Evolutionary conservation across 2,113 vertebrate genomes (phyloP).

Genomic region (Holacanthus passer): DNA sequence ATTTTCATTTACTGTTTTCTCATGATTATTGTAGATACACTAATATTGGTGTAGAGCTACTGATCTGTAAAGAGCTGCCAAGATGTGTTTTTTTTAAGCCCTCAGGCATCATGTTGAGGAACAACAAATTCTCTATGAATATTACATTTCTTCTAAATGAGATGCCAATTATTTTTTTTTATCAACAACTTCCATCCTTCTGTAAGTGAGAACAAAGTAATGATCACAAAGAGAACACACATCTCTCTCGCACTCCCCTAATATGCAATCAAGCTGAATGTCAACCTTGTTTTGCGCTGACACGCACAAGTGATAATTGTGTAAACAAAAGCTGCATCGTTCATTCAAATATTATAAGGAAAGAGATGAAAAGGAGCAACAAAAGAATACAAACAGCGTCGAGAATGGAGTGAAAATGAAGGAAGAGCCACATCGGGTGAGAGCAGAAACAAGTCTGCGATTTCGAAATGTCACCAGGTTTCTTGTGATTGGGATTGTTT

Average conservation of each 20-base stretch:
- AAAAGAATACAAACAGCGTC: constrained; percentile 23
- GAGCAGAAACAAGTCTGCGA: constrained; percentile 16
- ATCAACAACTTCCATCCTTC: constrained; percentile 64
- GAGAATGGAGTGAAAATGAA: constrained; percentile 9
- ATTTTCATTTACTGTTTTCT: constrained; percentile 41
- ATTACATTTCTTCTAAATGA: constrained; percentile 59
- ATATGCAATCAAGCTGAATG: constrained; percentile 76
- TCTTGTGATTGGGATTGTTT: constrained; percentile 23
- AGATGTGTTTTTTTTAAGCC: constrained; percentile 56
- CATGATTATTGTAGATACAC: constrained; percentile 48
- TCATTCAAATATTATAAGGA: constrained; percentile 55
- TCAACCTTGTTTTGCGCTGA: constrained; percentile 71
- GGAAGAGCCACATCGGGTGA: not conserved
- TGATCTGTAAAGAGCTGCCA: constrained; percentile 58
- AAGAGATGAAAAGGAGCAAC: constrained; percentile 46
- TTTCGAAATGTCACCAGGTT: constrained; percentile 15
- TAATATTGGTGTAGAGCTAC: constrained; percentile 41
- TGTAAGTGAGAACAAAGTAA: constrained; percentile 61
- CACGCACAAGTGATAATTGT: constrained; percentile 63
- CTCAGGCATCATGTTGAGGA: constrained; percentile 44
- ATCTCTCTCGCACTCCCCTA: constrained; percentile 47
- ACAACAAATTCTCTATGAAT: constrained; percentile 61
- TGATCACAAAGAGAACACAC: constrained; percentile 49
- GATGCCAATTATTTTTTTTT: constrained; percentile 65
- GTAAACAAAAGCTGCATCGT: constrained; percentile 64